These are phyloP conservation scores for Drosophila meridiana DNA, from an alignment of 2,888 invertebrate genomes.

Conservation along the genomic window DNA sequence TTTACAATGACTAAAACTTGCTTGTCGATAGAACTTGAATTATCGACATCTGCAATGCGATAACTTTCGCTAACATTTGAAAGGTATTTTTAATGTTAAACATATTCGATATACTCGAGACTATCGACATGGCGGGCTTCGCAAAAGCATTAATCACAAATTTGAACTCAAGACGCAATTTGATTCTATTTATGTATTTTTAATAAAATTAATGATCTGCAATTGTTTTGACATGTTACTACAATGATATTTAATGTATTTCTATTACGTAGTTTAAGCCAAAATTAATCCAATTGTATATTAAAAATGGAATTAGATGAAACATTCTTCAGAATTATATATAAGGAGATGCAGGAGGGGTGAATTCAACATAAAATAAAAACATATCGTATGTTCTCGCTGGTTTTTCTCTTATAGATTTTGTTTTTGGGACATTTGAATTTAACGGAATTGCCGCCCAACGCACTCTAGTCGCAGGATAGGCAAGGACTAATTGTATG, in stretches of 20 bases:
- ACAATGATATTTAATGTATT: constrained; percentile 41
- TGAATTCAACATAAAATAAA: constrained; percentile 18
- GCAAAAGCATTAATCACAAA: neutral
- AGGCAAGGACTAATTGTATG: neutral
- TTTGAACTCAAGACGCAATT: neutral
- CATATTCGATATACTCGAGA: neutral
- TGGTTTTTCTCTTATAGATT: neutral
- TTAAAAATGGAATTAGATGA: constrained; percentile 24
- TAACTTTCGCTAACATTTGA: neutral
- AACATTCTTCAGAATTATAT: constrained; percentile 20
- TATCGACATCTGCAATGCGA: neutral
- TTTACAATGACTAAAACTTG: constrained; percentile 50
- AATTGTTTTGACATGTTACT: constrained; percentile 26
- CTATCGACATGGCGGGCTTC: neutral
- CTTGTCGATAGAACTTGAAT: neutral
- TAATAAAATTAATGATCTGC: constrained; percentile 27
- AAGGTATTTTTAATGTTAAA: neutral
- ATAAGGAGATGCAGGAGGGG: neutral
- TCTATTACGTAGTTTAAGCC: constrained; percentile 26
- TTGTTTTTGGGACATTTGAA: neutral
- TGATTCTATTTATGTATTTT: constrained; percentile 10
- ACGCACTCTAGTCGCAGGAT: neutral
- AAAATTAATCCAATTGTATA: constrained; percentile 29
- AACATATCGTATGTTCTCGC: constrained; percentile 11
- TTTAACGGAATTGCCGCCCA: constrained; percentile 4